Conservation (phyloP, 1,140 invertebrate species). For the Camponotus floridanus region DNA sequence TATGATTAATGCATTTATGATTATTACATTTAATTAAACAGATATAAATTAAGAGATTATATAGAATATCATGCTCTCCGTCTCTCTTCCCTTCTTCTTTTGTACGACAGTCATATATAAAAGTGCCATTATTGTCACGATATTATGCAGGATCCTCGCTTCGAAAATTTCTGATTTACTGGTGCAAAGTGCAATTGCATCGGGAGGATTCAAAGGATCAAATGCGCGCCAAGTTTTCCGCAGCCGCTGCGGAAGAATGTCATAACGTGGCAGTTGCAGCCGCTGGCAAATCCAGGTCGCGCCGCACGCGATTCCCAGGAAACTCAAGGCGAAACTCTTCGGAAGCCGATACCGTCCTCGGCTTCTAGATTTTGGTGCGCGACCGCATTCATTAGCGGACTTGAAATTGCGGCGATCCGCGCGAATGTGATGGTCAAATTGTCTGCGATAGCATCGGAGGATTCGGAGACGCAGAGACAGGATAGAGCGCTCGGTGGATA, state of each 20-base stretch:
- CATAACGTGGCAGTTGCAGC: slow-evolving; percentile 11
- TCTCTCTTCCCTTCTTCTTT: too few relatives aligned
- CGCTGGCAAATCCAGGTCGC: slow-evolving; percentile 44
- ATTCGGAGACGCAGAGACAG: neutral
- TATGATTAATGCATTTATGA: neutral
- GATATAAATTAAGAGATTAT: neutral
- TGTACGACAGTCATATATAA: neutral
- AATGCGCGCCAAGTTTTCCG: neutral
- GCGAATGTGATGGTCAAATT: slow-evolving; percentile 40
- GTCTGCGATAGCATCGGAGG: neutral
- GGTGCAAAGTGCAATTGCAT: neutral
- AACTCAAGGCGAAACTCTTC: slow-evolving; percentile 32
- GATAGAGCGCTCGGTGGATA: slow-evolving; percentile 33
- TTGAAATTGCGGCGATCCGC: slow-evolving; percentile 67
- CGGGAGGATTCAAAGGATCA: slow-evolving; percentile 14
- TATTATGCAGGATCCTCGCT: neutral
- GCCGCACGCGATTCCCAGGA: slow-evolving; percentile 41
- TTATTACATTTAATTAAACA: neutral
- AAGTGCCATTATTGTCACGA: neutral
- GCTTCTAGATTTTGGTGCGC: slow-evolving; percentile 20
- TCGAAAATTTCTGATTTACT: neutral
- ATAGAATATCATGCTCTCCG: neutral
- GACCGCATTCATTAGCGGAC: slow-evolving; percentile 64
- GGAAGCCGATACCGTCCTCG: neutral
- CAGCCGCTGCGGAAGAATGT: slow-evolving; percentile 41